phyloP scores from a whole-genome alignment of 1,140 invertebrate species.

The Bacillus rossius region DNA sequence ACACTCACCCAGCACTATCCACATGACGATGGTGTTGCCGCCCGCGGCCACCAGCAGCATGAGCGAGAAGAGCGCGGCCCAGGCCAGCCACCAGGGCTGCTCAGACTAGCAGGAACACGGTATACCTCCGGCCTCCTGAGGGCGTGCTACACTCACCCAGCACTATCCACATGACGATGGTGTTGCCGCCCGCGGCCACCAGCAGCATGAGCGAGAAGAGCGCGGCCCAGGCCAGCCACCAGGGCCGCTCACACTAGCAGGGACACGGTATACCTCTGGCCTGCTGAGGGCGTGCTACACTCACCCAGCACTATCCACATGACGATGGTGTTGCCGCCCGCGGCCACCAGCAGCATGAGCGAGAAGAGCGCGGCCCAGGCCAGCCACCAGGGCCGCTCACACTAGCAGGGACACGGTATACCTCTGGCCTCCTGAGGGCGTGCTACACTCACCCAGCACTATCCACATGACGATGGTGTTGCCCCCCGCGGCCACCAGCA shows the following conservation, averaged over 20 bases:
- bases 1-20: conserved; percentile 76
- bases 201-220: conserved; percentile 16
- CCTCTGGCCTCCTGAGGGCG: no score
- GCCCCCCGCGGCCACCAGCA: conserved; percentile 70
- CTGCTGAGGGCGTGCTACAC: no score
- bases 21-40: conserved; percentile 82
- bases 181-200: conserved; percentile 18
- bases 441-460: conserved; percentile 61
- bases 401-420: no score
- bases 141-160: conserved; percentile 20
- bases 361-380: conserved; percentile 16
- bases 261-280: no score
- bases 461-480: conserved; percentile 89
- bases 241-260: conserved; percentile 43
- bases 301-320: conserved; percentile 21
- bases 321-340: conserved; percentile 18
- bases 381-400: conserved; percentile 37
- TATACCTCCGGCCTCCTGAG: no score
- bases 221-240: conserved; percentile 18
- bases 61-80: conserved; percentile 63
- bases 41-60: conserved; percentile 73
- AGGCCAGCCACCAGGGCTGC: conserved; percentile 55
- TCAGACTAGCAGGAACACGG: no score
- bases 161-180: conserved; percentile 20
- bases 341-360: conserved; percentile 17